Evolutionary conservation across 2,888 invertebrate species (phyloP).

Genomic region (Lepidochrysops patricia): DNA sequence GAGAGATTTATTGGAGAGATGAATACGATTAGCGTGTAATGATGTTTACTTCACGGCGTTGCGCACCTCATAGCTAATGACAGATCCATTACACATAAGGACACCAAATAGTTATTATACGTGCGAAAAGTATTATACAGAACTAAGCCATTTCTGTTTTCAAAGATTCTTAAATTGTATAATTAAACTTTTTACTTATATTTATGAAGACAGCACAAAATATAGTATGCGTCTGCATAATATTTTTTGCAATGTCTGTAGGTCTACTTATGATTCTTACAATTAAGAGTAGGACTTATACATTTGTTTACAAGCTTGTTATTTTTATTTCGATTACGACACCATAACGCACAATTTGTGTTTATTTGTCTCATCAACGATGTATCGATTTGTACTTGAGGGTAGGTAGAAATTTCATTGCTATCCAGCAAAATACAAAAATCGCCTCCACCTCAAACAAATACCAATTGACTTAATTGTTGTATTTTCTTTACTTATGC

Average conservation of each 20-base stretch:
- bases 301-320: neutral
- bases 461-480: neutral
- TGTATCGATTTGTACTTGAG: neutral
- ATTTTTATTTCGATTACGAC: neutral
- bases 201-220: neutral
- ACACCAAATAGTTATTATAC: neutral
- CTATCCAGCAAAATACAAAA: neutral
- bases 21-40: neutral
- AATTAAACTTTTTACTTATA: too few relatives aligned
- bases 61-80: neutral
- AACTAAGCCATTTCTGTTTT: too few relatives aligned
- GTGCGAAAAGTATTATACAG: neutral
- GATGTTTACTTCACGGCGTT: neutral
- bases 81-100: neutral
- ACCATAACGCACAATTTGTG: neutral
- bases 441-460: neutral
- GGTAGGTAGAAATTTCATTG: neutral
- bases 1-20: neutral
- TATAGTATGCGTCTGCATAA: neutral
- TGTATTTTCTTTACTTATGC: slow-evolving; percentile 6
- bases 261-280: neutral
- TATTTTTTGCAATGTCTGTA: neutral
- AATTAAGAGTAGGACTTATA: neutral
- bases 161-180: too few relatives aligned
- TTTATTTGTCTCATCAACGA: slow-evolving; percentile 7